phyloP scores from a whole-genome alignment of 2,797 vertebrate species.

The Coranthus polyacanthus region DNA sequence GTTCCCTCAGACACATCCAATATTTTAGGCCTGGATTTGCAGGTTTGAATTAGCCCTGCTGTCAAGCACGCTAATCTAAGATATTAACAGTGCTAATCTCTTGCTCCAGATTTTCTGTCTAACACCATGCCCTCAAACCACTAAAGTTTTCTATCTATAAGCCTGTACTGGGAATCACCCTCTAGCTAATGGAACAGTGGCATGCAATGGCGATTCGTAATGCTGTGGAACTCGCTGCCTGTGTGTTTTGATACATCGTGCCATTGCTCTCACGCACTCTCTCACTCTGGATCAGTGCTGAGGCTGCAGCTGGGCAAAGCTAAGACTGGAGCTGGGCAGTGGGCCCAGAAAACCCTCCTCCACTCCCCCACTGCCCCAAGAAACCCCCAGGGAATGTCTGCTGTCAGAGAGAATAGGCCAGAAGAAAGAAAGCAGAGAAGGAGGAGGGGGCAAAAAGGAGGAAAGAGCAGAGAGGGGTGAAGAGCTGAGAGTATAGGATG shows the following conservation, averaged over 20 bases:
- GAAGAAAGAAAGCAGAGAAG: slow-evolving; percentile 62
- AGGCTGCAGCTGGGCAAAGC: slow-evolving; percentile 77
- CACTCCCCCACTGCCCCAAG: slow-evolving; percentile 65
- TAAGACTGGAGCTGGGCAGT: slow-evolving; percentile 71
- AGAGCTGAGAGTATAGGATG: slow-evolving; percentile 53
- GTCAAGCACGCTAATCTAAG: slow-evolving; percentile 60
- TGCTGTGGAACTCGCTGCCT: slow-evolving; percentile 63
- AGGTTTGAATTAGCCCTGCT: slow-evolving; percentile 72
- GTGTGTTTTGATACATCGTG: slow-evolving; percentile 71
- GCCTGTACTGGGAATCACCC: slow-evolving; percentile 57
- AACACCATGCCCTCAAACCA: slow-evolving; percentile 54
- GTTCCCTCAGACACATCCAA: slow-evolving; percentile 57
- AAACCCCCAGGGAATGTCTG: slow-evolving; percentile 76
- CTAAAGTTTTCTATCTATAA: slow-evolving; percentile 65
- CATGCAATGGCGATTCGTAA: slow-evolving; percentile 70
- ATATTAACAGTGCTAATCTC: slow-evolving; percentile 70
- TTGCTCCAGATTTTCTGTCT: slow-evolving; percentile 54
- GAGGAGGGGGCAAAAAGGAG: slow-evolving; percentile 43
- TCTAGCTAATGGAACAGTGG: slow-evolving; percentile 65
- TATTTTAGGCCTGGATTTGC: slow-evolving; percentile 69
- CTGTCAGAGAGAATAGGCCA: slow-evolving; percentile 71
- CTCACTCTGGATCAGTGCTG: slow-evolving; percentile 66
- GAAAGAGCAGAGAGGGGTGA: slow-evolving; percentile 57
- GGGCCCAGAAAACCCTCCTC: slow-evolving; percentile 69
- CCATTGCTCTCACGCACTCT: slow-evolving; percentile 71